A percentile compares a stretch with the other conserved stretches of the same genome.
phyloP scores from a whole-genome alignment of 1,140 invertebrate genomes.

The Bombyx mori region ASM3026992v2 NC_085117.1:5044001-5044500 shows the following conservation, averaged over 20 bases:
- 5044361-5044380: constrained; percentile 13
- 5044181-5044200: background rate
- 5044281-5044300: background rate
- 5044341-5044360: constrained; percentile 7
- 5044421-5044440: no score
- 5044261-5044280: background rate
- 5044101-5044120: background rate
- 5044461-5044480: no score
- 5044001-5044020: background rate
- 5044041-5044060: no score
- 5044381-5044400: constrained; percentile 13
- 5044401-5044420: constrained; percentile 16
- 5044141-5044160: background rate
- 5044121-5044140: background rate
- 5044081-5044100: background rate
- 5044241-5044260: background rate
- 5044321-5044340: constrained; percentile 18
- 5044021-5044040: background rate
- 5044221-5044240: background rate
- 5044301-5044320: constrained; percentile 7
- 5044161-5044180: background rate
- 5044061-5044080: background rate
- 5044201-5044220: background rate
- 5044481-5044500: no score
- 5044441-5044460: no score